Percentiles rank a stretch among this genome's conserved stretches.
phyloP scores from a whole-genome alignment of 2,888 invertebrate genomes.

The Dynastes maya region DNA sequence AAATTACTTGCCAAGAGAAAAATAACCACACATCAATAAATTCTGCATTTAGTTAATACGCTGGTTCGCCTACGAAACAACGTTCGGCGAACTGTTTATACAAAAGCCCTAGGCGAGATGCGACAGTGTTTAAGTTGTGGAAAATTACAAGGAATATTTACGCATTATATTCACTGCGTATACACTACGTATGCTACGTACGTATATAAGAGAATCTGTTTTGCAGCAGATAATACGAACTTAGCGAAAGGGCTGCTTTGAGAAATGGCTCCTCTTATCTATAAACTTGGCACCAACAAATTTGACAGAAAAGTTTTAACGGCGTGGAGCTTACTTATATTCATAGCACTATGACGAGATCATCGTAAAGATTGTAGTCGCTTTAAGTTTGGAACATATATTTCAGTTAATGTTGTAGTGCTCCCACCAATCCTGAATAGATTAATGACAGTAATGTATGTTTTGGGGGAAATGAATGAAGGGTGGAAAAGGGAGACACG shows the following conservation, averaged over 20 bases:
- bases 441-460: background rate
- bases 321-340: slow-evolving; percentile 1
- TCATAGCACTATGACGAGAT: slow-evolving; percentile 31
- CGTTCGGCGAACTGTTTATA: slow-evolving; percentile 25
- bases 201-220: slow-evolving; percentile 39
- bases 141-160: slow-evolving; percentile 43
- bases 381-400: slow-evolving; percentile 36
- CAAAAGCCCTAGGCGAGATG: slow-evolving; percentile 15
- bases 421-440: slow-evolving; percentile 13
- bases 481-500: background rate
- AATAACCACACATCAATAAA: slow-evolving; percentile 32
- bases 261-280: slow-evolving; percentile 45
- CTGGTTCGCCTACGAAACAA: background rate
- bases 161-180: slow-evolving; percentile 33
- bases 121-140: slow-evolving; percentile 34
- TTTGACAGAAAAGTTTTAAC: slow-evolving; percentile 44
- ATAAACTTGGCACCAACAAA: slow-evolving; percentile 44
- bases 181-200: background rate
- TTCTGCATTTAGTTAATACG: slow-evolving; percentile 9
- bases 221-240: slow-evolving; percentile 42
- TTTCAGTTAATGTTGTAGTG: slow-evolving; percentile 9
- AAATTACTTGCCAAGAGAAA: slow-evolving; percentile 42
- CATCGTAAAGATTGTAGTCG: slow-evolving; percentile 29
- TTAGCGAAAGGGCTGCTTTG: slow-evolving; percentile 27
- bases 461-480: background rate